Evolutionary conservation across 2,888 invertebrate genomes (phyloP), one percentile per base, ranked within the genome.

Genomic region (Sphaerophoria rueppellii): DNA sequence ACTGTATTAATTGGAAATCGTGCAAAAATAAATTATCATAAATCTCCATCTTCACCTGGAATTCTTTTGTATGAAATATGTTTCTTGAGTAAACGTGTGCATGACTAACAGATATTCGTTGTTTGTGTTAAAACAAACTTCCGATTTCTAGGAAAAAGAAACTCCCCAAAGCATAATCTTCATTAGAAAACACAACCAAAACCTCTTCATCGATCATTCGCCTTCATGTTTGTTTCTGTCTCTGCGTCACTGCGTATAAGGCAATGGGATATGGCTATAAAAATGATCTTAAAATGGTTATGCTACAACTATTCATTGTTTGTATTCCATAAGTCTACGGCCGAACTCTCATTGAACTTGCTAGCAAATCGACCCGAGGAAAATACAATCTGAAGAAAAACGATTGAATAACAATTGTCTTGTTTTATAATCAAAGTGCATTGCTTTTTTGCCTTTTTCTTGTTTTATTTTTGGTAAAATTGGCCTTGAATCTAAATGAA

Each of bases 401-500:
- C 40, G 65, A 60, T 82, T 82, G 72, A 82, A 67, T 82, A 82
- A 82, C 65, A 67, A 48, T 32, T 48, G 1, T 57, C 24, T 24
- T 24, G 24, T 63, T 43, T 60, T 46, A 6, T 60, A 75, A 58
- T 63, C 70, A 76, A 76, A 55, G 24, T 72, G 54, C 54, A 74
- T 50, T 50, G 4, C 9, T 65, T 65, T 11, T 43, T 43, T 43
- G 4, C 43, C 2, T 43, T 43, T 43, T 43, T 43, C 11, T 50
- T 50, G 2, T 24, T 65, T 65, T 6, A 63, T 24, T 60, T 16
- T 24, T 32, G 6, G 24, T 37, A 70, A n/a, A 11, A 61, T 40
- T 73, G 77, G 69, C 82, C 82, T 82, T 82, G 82, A 69, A 52
- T 37, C 16, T 11, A 46, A 16, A 55, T 60, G 54, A 40, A 32